Conservation (phyloP, 1,140 invertebrate genomes). For the Helicoverpa armigera region DNA sequence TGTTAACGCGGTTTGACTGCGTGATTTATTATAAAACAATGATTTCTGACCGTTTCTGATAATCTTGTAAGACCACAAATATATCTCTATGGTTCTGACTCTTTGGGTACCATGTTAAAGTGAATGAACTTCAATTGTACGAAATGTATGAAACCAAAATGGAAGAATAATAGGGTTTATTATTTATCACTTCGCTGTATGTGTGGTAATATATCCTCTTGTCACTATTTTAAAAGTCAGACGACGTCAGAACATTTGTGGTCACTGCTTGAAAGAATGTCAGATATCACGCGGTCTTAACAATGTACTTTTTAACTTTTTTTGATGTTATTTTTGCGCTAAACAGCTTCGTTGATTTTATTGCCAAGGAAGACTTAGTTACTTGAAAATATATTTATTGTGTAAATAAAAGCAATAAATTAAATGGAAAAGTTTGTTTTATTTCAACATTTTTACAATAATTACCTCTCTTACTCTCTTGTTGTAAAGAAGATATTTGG, state of each 20-base stretch:
- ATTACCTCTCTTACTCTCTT: too few relatives aligned
- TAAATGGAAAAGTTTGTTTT: constrained; percentile 52
- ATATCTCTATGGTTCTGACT: background rate
- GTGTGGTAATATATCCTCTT: too few relatives aligned
- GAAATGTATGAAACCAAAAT: too few relatives aligned
- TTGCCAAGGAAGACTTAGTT: constrained; percentile 43
- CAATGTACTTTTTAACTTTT: constrained; percentile 1
- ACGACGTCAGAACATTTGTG: background rate
- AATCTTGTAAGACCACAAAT: background rate
- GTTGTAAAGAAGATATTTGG: background rate
- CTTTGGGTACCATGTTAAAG: too few relatives aligned
- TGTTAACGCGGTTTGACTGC: constrained; percentile 10
- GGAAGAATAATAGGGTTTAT: too few relatives aligned
- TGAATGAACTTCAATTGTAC: too few relatives aligned
- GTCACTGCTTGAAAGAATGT: background rate
- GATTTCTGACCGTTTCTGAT: background rate
- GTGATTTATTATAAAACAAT: constrained; percentile 6
- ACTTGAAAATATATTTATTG: constrained; percentile 56
- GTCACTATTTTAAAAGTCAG: background rate
- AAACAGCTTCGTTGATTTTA: constrained; percentile 43
- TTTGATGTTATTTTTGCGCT: constrained; percentile 21
- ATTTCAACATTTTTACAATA: constrained; percentile 29
- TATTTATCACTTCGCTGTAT: too few relatives aligned
- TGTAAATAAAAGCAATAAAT: constrained; percentile 64
- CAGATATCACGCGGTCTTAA: background rate